A percentile compares a stretch with the other conserved stretches of the same genome.
These are phyloP conservation scores for Heliconius erato DNA, from an alignment of 2,888 invertebrate genomes.

Conservation along the genomic window DNA sequence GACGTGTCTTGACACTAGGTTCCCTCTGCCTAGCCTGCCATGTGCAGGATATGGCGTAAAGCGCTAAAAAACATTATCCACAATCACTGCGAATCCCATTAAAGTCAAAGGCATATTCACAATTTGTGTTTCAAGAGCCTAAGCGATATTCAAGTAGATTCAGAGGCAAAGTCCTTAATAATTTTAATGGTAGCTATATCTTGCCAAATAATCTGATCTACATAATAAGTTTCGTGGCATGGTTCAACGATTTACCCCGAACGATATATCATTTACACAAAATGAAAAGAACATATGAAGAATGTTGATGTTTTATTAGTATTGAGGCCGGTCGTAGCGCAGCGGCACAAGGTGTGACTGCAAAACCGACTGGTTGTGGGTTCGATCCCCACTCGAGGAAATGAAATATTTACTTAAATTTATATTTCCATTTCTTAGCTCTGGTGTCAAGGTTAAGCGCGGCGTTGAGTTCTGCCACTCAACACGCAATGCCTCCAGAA, in stretches of 20 bases:
- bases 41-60: too few relatives aligned
- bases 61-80: background rate
- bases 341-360: too few relatives aligned
- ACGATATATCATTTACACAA: background rate
- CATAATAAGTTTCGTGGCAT: constrained; percentile 50
- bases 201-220: constrained; percentile 35
- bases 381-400: too few relatives aligned
- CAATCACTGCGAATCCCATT: constrained; percentile 4
- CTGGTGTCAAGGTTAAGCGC: too few relatives aligned
- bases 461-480: too few relatives aligned
- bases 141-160: constrained; percentile 27
- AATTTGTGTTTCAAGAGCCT: constrained; percentile 1
- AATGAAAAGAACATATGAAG: background rate
- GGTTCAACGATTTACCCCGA: constrained; percentile 45
- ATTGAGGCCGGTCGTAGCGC: background rate
- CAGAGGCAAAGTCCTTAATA: constrained; percentile 26
- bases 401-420: too few relatives aligned
- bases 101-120: constrained; percentile 15
- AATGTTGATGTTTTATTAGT: too few relatives aligned
- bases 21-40: too few relatives aligned
- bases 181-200: constrained; percentile 35
- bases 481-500: too few relatives aligned
- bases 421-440: too few relatives aligned
- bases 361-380: too few relatives aligned
- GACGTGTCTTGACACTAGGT: too few relatives aligned